Base-by-base conservation (phyloP, 1,140 invertebrate genomes). In the Magallana ariakensis region DNA sequence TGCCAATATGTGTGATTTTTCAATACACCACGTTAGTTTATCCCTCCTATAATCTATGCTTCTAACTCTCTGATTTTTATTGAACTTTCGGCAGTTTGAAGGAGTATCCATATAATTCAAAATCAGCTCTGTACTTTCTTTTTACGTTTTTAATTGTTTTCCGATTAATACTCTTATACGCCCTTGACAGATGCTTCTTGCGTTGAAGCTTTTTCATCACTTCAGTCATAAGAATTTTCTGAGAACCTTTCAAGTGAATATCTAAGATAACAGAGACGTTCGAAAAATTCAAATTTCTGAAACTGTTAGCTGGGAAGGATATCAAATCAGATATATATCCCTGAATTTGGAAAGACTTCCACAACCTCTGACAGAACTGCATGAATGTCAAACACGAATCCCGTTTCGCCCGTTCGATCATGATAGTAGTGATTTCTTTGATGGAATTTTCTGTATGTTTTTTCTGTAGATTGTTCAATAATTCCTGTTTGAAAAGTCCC, bases 291-390 rank as follows among this genome's bases (percentile, higher is more conserved):
- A 70, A 19, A 70, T 19, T 26, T 13, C 19, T 70, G 15, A 87
- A 83, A 7, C 19, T n/a, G 33, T 75, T 10, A 8, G 16, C 19
- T 9, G 86, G 86, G 60, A 87, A 89, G 10, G 9, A 11, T 7
- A 83, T 16, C 4, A 33, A 53, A 85, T 87, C 82, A 15, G 83
- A 19, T 13, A 89, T 85, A 19, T 89, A 87, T 7, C 86, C 88
- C 22, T 89, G 88, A 54, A 89, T 81, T 80, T 89, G 83, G 19
- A 89, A 87, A 16, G 86, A 58, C 1, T 19, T 58, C 84, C 86
- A 89, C 19, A 80, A 33, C 19, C 80, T 84, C 22, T 83, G 6
- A n/a, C 55, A 10, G 62, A 89, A 53, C 4, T 33, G 13, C 55
- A 13, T n/a, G 13, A 4, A 70, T 19, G 53, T 60, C 19, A 87